Conservation (phyloP, 2,888 invertebrate genomes). For the Alentia gelatinosa region DNA sequence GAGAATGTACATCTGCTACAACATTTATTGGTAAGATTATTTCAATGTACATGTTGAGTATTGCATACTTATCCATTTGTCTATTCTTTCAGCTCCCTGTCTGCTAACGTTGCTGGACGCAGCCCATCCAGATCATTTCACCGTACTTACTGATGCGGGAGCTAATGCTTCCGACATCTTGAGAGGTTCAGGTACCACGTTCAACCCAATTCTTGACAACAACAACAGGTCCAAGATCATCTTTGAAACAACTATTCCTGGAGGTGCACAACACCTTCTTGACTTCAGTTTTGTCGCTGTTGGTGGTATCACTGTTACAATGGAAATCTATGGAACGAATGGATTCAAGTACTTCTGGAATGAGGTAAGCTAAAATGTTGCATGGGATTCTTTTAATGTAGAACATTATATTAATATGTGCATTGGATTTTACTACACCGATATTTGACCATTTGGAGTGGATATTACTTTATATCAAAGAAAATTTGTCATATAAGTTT, state of each 20-base stretch:
- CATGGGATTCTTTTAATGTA: too few species aligned
- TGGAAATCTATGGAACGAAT: constrained; percentile 11
- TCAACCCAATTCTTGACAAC: neutral
- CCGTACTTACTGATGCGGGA: neutral
- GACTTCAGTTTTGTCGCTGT: neutral
- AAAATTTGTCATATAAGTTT: neutral
- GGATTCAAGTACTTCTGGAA: constrained; percentile 48
- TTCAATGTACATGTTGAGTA: neutral
- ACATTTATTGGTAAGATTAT: too few species aligned
- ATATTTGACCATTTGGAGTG: too few species aligned
- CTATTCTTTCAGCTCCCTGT: neutral
- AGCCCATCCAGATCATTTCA: neutral
- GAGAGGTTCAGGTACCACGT: neutral
- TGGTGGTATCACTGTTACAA: constrained; percentile 8
- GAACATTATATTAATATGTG: too few species aligned
- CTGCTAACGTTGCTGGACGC: neutral
- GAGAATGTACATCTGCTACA: too few species aligned
- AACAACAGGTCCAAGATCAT: neutral
- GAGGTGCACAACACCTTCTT: neutral
- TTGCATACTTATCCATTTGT: neutral
- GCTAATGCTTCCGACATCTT: neutral
- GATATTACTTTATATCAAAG: too few species aligned
- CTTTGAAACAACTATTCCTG: neutral
- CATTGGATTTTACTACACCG: too few species aligned
- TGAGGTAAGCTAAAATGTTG: neutral